Base-by-base conservation (phyloP, 1,140 invertebrate genomes). In the Brachionus asplanchnoidis region DNA sequence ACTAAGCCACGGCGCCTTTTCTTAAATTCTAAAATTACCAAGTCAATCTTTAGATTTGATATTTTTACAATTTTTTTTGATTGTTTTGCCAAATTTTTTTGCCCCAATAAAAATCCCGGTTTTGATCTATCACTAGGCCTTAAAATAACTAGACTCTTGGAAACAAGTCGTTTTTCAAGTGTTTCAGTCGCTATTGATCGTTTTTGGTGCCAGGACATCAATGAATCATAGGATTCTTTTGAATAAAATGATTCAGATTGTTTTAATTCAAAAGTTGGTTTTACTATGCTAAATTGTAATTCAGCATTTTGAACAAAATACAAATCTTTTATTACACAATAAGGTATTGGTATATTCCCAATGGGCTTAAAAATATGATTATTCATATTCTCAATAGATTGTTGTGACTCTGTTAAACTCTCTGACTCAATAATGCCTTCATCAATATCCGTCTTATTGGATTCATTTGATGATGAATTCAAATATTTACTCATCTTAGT, bases 1-100 rank as follows among this genome's bases (percentile, higher is more conserved):
- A 77, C 73, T 77, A 77, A 77, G 73, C 73, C 73, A 77, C 73
- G 73, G 44, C 73, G 46, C 73, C 46, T 36, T 46, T 26, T 3
- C 14, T 42, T 7, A 23, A 65, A 56, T 26, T 14, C 66, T 1
- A 78, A 85, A 42, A 36, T 36, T 60, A n/a, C 32, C 46, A 66
- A 20, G 56, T 70, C 66, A 26, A 70, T 9, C 26, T 42, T 84
- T 7, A 75, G 26, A 68, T 56, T 75, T 20, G 28, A 17, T 17
- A 68, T 17, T 75, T 42, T n/a, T n/a, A 68, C 12, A 36, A 17
- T 28, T 60, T 65, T 17, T 36, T 42, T 17, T 8, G 56, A 20
- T 60, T 60, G 17, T 66, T 46, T 65, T 9, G 46, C 42, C 23
- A 26, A 70, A 66, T 40, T 70, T 53, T 84, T 84, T 26, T 28